phyloP scores from a whole-genome alignment of 2,113 vertebrate genomes.

The Okapia johnstoni region DNA sequence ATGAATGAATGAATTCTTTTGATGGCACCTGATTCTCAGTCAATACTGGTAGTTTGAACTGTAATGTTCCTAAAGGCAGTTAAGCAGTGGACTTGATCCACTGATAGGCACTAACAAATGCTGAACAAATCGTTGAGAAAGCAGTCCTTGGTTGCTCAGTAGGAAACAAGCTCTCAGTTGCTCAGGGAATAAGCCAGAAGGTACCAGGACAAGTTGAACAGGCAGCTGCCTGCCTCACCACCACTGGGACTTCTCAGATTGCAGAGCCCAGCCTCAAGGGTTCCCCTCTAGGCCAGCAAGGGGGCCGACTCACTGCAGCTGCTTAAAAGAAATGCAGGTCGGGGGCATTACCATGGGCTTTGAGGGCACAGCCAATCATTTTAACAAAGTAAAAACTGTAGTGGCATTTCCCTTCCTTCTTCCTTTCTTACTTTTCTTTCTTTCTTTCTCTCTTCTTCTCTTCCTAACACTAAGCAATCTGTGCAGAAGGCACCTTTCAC shows the following conservation, averaged over 20 bases:
- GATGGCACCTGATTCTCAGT: not conserved
- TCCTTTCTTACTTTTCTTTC: not conserved
- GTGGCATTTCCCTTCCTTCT: not conserved
- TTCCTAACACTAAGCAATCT: not conserved
- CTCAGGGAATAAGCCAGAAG: not conserved
- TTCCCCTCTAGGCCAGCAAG: not conserved
- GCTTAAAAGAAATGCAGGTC: not conserved
- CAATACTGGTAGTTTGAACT: not conserved
- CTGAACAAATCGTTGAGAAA: not conserved
- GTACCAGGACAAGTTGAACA: not conserved
- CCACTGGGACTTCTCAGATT: not conserved
- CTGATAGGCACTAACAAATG: not conserved
- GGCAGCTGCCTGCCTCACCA: not conserved
- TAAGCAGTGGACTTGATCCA: not conserved
- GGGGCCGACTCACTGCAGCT: not conserved
- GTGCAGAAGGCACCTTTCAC: not conserved
- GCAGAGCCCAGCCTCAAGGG: not conserved
- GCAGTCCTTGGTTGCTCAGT: not conserved
- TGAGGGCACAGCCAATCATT: not conserved
- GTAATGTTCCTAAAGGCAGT: not conserved
- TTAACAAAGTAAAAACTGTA: not conserved
- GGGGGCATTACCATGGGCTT: not conserved
- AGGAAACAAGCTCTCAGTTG: not conserved
- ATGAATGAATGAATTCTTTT: not conserved
- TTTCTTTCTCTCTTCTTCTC: not conserved